Percentiles rank a stretch among this genome's conserved stretches.
phyloP scores from a whole-genome alignment of 2,888 invertebrate species.

The Lithodes maja region DNA sequence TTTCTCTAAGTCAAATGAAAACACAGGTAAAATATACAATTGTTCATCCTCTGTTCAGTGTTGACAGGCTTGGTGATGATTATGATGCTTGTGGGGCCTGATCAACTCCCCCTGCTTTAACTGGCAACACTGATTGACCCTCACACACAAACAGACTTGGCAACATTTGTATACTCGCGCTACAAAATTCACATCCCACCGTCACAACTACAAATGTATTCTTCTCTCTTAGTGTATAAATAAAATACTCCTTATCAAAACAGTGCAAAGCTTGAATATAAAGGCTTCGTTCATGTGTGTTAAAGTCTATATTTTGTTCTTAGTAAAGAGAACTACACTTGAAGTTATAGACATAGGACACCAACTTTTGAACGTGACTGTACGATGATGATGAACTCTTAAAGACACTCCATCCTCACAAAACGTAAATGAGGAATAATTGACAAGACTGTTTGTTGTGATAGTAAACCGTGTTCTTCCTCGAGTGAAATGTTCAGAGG shows the following conservation, averaged over 20 bases:
- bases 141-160: not conserved
- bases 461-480: not conserved
- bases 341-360: too few relatives aligned
- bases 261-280: too few relatives aligned
- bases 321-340: too few relatives aligned
- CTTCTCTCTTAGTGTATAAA: too few relatives aligned
- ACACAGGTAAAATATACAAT: conserved; percentile 58
- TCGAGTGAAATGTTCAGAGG: not conserved
- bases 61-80: not conserved
- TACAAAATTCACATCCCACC: not conserved
- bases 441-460: not conserved
- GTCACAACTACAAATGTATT: too few relatives aligned
- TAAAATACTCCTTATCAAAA: too few relatives aligned
- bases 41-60: conserved; percentile 45
- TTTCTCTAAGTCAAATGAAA: conserved; percentile 58
- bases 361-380: too few relatives aligned
- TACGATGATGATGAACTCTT: not conserved
- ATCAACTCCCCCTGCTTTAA: not conserved
- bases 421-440: not conserved
- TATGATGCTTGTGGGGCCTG: not conserved
- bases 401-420: not conserved
- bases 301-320: too few relatives aligned
- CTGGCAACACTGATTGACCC: not conserved
- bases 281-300: too few relatives aligned
- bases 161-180: not conserved